Percentiles rank a stretch among this genome's conserved stretches.
Evolutionary conservation across 1,140 invertebrate species (phyloP).

Genomic region (Hormaphis cornu): DNA sequence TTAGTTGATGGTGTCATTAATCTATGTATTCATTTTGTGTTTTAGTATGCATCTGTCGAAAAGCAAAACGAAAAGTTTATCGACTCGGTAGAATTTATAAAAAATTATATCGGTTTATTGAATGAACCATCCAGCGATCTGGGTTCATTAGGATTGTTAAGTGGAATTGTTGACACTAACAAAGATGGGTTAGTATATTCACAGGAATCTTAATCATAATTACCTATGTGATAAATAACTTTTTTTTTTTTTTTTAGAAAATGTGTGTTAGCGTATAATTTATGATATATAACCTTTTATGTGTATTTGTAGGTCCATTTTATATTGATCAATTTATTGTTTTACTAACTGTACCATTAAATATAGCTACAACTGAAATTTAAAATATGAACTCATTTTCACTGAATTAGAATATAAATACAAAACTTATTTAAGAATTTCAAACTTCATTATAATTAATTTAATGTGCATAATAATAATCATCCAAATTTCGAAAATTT

Average conservation of each 20-base stretch:
- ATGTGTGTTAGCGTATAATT: too few relatives aligned
- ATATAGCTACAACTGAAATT: too few relatives aligned
- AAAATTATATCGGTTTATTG: slow-evolving; percentile 82
- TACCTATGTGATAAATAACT: background rate
- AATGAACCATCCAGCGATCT: slow-evolving; percentile 65
- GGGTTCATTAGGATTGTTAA: slow-evolving; percentile 81
- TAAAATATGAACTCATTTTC: too few relatives aligned
- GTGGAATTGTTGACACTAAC: slow-evolving; percentile 90
- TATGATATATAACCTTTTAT: too few relatives aligned
- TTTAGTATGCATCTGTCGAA: slow-evolving; percentile 65
- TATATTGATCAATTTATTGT: too few relatives aligned
- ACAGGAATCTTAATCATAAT: background rate
- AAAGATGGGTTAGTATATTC: slow-evolving; percentile 78
- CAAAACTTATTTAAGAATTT: too few relatives aligned
- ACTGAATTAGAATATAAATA: too few relatives aligned
- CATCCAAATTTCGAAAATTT: too few relatives aligned
- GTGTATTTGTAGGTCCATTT: too few relatives aligned
- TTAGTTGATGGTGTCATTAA: background rate
- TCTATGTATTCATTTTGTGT: background rate
- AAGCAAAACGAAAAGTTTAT: slow-evolving; percentile 82
- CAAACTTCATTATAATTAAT: too few relatives aligned
- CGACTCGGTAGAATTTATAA: slow-evolving; percentile 86
- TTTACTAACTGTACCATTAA: too few relatives aligned
- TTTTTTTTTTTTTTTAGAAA: background rate
- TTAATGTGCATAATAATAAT: too few relatives aligned